Conservation (phyloP, 2,797 vertebrate species). For the Leucoraja ocellata region DNA sequence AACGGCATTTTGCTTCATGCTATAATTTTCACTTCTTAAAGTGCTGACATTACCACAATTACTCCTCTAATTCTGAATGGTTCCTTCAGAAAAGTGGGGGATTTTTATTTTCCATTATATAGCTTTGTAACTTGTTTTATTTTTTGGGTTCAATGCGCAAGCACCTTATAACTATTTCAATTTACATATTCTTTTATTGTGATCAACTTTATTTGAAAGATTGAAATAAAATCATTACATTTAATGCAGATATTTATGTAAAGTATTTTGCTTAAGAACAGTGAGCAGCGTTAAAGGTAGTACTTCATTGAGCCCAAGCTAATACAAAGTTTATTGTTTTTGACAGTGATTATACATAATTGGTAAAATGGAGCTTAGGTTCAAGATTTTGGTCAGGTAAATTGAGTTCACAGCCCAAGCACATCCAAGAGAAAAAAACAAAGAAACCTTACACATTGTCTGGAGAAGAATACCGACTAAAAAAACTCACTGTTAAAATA, state of each 20-base stretch:
- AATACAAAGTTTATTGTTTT: background rate
- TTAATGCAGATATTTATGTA: background rate
- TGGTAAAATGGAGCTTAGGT: background rate
- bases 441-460: background rate
- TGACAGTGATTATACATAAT: background rate
- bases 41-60: slow-evolving; percentile 16
- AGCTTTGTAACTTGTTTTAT: background rate
- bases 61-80: slow-evolving; percentile 6
- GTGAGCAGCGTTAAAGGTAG: background rate
- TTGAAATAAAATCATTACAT: background rate
- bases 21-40: slow-evolving; percentile 7
- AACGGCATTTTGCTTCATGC: background rate
- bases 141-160: slow-evolving; percentile 7
- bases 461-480: background rate
- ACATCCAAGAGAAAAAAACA: slow-evolving; percentile 14
- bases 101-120: background rate
- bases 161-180: background rate
- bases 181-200: background rate
- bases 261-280: background rate
- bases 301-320: background rate
- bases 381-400: background rate
- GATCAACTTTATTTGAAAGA: background rate
- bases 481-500: background rate
- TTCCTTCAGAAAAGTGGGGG: background rate
- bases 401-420: background rate